phyloP scores from a whole-genome alignment of 2,113 vertebrate genomes.

The Gymnocephalus cernua region DNA sequence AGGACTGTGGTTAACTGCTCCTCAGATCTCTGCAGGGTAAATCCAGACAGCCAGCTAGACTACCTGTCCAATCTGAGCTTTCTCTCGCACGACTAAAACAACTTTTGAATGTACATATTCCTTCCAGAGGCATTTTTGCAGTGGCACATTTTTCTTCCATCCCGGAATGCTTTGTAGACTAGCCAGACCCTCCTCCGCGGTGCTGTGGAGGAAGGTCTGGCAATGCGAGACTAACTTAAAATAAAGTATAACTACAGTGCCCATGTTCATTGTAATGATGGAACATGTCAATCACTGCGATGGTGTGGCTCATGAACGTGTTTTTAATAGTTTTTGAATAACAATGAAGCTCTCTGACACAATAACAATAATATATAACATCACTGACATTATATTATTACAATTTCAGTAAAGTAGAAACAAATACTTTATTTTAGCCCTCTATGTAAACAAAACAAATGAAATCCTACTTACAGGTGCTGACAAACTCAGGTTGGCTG shows the following conservation, averaged over 20 bases:
- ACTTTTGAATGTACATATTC: too few species aligned
- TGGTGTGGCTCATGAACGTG: not conserved
- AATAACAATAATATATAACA: not conserved
- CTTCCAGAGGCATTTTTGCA: too few species aligned
- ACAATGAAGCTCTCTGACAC: not conserved
- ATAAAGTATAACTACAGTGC: not conserved
- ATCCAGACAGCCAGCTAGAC: too few species aligned
- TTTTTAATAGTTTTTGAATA: not conserved
- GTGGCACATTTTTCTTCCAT: too few species aligned
- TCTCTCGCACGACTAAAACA: too few species aligned
- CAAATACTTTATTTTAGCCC: not conserved
- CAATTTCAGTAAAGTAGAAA: not conserved
- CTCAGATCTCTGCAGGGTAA: too few species aligned
- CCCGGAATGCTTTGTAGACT: too few species aligned
- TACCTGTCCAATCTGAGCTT: too few species aligned
- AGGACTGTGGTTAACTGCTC: too few species aligned
- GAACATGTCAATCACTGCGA: not conserved
- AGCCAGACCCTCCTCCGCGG: too few species aligned
- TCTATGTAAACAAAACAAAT: not conserved
- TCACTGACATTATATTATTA: not conserved
- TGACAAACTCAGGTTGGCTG: slow-evolving; percentile 56
- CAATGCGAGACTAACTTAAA: not conserved
- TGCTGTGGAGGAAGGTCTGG: too few species aligned
- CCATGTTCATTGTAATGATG: not conserved
- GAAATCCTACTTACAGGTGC: slow-evolving; percentile 68